Evolutionary conservation across 2,113 vertebrate species (phyloP), one percentile per base, ranked within the genome.

Genomic region (Dromiciops gliroides): DNA sequence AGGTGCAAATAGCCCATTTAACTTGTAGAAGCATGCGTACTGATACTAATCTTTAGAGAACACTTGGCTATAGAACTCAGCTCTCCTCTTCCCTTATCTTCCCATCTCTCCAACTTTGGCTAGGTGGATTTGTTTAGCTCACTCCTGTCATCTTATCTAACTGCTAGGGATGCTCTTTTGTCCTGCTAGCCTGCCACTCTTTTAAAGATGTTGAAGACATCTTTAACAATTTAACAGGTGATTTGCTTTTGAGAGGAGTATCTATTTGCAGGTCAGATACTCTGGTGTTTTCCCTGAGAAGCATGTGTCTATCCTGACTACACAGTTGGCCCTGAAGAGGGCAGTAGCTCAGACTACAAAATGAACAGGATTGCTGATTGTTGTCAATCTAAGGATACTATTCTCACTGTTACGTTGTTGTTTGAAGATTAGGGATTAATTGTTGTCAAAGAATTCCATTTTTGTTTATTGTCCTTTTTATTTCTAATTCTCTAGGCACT

Each of bases 401-500:
- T 53, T 67, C 31, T 90, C 22, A 44, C 48, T 50, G 0, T 12
- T 88, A 47, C 1, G 11, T 44, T 88, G 48, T 89, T 90, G 24
- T 0, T 10, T 90, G 48, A 47, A 51, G 94, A 90, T 89, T 25
- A 92, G 67, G 16, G 67, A 44, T 83, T n/a, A 89, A 56, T 25
- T 91, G 10, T 22, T 48, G 14, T 67, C 90, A 48, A 50, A 92
- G 26, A 90, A 26, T 31, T 89, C 22, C 14, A 6, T 14, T 91
- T 94, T 37, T 19, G 44, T 93, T 96, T 91, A 93, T 4, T 89
- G 90, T 91, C 48, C n/a, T n/a, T 92, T 8, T 90, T 89, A 91
- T 92, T 94, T 95, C 92, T 47, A 24, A 37, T 88, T 95, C 92
- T 96, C 92, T 93, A 99, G 99, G 96, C 99, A 99, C 98, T 97